These are phyloP conservation scores for Andrena haemorrhoa DNA, from an alignment of 2,888 invertebrate genomes.

Conservation along the genomic window DNA sequence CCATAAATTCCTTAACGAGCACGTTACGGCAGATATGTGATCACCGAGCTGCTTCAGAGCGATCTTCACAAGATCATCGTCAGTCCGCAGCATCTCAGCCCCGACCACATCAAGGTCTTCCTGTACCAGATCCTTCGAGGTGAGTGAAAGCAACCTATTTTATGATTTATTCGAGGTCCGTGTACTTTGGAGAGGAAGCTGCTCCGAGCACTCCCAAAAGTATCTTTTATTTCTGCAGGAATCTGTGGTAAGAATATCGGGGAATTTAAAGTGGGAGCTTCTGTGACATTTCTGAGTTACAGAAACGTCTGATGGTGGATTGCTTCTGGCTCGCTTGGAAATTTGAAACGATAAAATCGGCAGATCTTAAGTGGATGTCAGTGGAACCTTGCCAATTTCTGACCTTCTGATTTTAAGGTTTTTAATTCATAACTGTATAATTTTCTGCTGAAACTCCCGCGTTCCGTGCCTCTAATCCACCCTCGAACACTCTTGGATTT, in stretches of 20 bases:
- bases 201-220: background rate
- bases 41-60: slow-evolving; percentile 99
- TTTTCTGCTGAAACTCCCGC: background rate
- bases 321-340: too few species aligned
- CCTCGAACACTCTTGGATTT: background rate
- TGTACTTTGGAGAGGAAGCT: background rate
- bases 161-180: background rate
- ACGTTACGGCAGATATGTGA: slow-evolving; percentile 93
- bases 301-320: too few species aligned
- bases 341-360: too few species aligned
- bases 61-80: slow-evolving; percentile 99
- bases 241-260: too few species aligned
- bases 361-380: too few species aligned
- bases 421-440: background rate
- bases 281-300: too few species aligned
- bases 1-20: slow-evolving; percentile 81
- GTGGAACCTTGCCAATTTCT: too few species aligned
- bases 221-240: too few species aligned
- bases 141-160: slow-evolving; percentile 84
- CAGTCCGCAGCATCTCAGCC: slow-evolving; percentile 98
- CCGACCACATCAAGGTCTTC: slow-evolving; percentile 99
- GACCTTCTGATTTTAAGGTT: too few species aligned
- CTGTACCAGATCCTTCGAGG: slow-evolving; percentile 99
- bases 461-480: background rate
- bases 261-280: too few species aligned